Conservation (phyloP, 2,797 vertebrate genomes). For the Morus bassanus region DNA sequence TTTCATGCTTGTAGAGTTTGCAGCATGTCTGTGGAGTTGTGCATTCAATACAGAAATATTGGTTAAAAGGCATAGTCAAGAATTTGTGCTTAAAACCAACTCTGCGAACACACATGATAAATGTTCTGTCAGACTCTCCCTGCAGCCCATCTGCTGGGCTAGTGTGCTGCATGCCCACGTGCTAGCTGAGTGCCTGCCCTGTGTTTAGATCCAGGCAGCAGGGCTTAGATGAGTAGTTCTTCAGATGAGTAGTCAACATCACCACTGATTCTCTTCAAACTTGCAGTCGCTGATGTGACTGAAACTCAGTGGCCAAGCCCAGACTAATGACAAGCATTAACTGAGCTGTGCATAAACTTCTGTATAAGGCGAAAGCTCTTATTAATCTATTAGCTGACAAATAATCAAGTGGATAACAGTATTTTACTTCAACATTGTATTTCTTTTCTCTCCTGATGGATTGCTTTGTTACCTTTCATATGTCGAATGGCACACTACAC, state of each 20-base stretch:
- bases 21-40: not conserved
- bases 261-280: not conserved
- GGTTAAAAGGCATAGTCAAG: not conserved
- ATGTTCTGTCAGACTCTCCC: conserved; percentile 26
- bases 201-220: not conserved
- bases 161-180: not conserved
- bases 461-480: not conserved
- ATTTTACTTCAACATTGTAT: not conserved
- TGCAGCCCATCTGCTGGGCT: conserved; percentile 36
- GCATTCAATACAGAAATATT: not conserved
- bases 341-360: not conserved
- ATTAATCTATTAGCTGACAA: not conserved
- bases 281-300: not conserved
- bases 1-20: not conserved
- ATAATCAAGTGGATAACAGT: not conserved
- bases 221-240: not conserved
- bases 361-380: not conserved
- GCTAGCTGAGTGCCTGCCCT: not conserved
- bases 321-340: not conserved
- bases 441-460: not conserved
- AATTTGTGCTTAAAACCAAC: not conserved
- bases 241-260: not conserved
- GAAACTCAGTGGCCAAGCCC: not conserved
- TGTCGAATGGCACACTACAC: fast-evolving
- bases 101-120: not conserved